Evolutionary conservation across 2,797 vertebrate genomes (phyloP).

Genomic region (Gouania willdenowi): DNA sequence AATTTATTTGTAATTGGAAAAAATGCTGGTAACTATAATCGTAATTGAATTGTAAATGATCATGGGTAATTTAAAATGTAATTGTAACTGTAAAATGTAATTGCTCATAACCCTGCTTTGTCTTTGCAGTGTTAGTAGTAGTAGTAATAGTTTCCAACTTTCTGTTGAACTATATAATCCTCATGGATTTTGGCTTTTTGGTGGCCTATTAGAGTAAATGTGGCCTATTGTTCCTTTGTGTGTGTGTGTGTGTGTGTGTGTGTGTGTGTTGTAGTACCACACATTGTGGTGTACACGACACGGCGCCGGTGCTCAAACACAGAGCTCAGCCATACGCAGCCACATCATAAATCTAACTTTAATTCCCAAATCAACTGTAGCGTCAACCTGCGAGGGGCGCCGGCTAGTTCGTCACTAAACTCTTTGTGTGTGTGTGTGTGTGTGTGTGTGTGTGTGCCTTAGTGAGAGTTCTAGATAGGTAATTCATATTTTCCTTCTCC

Average conservation of each 20-base stretch:
- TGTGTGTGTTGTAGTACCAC: constrained; percentile 50
- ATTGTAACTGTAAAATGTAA: too few species aligned
- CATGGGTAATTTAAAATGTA: too few species aligned
- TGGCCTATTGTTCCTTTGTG: constrained; percentile 61
- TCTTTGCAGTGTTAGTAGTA: constrained; percentile 49
- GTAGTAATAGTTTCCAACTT: constrained; percentile 59
- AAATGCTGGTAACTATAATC: too few species aligned
- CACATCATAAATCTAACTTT: constrained; percentile 80
- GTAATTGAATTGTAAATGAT: too few species aligned
- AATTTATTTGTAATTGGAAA: too few species aligned
- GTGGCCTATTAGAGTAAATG: constrained; percentile 61
- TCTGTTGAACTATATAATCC: constrained; percentile 56
- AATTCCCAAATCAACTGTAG: constrained; percentile 73
- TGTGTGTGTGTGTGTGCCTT: constrained; percentile 19
- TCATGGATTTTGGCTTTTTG: constrained; percentile 48
- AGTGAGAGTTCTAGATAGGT: constrained; percentile 73
- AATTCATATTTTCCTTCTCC: constrained; percentile 74
- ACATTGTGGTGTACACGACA: constrained; percentile 54
- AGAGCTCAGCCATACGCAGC: constrained; percentile 74
- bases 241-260: constrained; percentile 12
- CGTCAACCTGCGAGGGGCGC: constrained; percentile 62
- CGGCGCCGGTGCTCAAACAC: constrained; percentile 70
- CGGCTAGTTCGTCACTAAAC: constrained; percentile 65
- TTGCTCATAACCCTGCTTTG: constrained; percentile 13
- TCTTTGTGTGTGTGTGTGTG: constrained; percentile 41